These are phyloP conservation scores for Oceanodroma tethys DNA, from an alignment of 2,113 vertebrate genomes.

Conservation along the genomic window DNA sequence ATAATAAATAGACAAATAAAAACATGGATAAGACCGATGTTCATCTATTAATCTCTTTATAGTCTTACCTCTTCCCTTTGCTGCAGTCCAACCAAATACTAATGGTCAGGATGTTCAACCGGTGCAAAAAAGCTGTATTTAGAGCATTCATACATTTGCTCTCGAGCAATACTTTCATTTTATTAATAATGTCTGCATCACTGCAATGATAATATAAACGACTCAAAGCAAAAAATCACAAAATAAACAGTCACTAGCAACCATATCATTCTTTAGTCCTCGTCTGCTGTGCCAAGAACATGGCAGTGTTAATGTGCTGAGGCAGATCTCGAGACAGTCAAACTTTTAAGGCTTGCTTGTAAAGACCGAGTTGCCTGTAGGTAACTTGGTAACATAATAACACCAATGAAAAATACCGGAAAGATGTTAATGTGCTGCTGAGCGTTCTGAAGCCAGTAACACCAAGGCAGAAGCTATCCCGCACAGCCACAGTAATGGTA, in stretches of 20 bases:
- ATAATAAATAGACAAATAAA: neutral
- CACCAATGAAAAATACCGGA: neutral
- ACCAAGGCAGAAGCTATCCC: neutral
- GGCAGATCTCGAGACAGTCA: neutral
- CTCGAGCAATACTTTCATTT: neutral
- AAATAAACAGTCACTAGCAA: neutral
- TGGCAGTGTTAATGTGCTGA: neutral
- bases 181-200: neutral
- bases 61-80: neutral
- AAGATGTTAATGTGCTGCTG: neutral
- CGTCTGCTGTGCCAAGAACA: neutral
- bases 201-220: neutral
- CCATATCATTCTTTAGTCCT: neutral
- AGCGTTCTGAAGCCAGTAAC: neutral
- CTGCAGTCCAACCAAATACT: neutral
- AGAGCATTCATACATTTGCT: neutral
- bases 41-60: neutral
- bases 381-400: neutral
- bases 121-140: neutral
- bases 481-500: neutral
- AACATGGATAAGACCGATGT: neutral
- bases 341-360: neutral
- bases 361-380: neutral
- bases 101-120: neutral
- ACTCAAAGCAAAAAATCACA: neutral